These are phyloP conservation scores for Desoria tigrina DNA, from an alignment of 2,888 invertebrate species.

Conservation along the genomic window DNA sequence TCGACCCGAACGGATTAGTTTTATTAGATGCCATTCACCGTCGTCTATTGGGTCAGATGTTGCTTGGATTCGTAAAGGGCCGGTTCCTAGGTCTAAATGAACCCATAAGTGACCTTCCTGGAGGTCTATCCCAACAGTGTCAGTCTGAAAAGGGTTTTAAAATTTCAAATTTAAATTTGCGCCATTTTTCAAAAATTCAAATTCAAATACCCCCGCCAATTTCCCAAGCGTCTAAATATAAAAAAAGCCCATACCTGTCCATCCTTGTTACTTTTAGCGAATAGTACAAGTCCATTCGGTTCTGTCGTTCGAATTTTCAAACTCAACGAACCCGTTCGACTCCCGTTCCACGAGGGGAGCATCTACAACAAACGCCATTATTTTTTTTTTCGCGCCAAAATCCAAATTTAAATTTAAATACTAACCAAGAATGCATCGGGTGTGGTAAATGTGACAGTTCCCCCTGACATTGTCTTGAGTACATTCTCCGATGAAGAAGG, in stretches of 20 bases:
- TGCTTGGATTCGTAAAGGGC: slow-evolving; percentile 72
- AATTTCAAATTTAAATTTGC: too few species aligned
- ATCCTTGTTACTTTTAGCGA: slow-evolving; percentile 62
- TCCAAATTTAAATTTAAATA: too few species aligned
- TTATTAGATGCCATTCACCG: slow-evolving; percentile 88
- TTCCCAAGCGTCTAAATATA: slow-evolving; percentile 63
- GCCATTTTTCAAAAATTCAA: too few species aligned
- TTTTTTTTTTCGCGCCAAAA: too few species aligned
- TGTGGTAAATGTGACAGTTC: slow-evolving; percentile 29
- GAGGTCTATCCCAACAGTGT: slow-evolving; percentile 91
- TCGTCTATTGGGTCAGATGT: slow-evolving; percentile 77
- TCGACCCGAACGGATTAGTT: slow-evolving; percentile 76
- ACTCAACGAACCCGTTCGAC: slow-evolving; percentile 74
- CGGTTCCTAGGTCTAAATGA: slow-evolving; percentile 58
- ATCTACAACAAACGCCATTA: too few species aligned
- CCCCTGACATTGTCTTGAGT: neutral
- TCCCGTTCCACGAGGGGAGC: slow-evolving; percentile 13
- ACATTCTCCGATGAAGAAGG: slow-evolving; percentile 57
- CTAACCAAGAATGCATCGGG: slow-evolving; percentile 65
- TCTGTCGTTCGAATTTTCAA: slow-evolving; percentile 95
- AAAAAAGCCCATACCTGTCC: slow-evolving; percentile 18
- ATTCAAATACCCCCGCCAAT: too few species aligned
- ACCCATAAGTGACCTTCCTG: slow-evolving; percentile 91
- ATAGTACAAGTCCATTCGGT: slow-evolving; percentile 88
- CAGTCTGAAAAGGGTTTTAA: slow-evolving; percentile 66